Evolutionary conservation across 2,888 invertebrate species (phyloP).

Genomic region (Drosophila melanosoma): DNA sequence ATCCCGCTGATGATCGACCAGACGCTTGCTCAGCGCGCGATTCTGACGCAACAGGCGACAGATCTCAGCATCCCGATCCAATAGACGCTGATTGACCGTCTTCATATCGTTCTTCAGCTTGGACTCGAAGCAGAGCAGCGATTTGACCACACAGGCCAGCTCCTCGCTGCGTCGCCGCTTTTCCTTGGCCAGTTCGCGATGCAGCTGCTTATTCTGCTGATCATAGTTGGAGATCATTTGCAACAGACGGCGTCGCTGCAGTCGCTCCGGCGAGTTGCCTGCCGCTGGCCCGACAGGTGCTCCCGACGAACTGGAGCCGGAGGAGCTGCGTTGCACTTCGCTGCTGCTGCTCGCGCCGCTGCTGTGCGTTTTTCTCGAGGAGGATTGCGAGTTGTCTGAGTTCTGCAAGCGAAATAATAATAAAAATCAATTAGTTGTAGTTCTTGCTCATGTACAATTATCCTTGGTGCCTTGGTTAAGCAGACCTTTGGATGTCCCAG

Average conservation of each 20-base stretch:
- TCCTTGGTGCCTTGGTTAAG: background rate
- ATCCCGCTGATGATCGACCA: conserved; percentile 68
- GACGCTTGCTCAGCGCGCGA: conserved; percentile 78
- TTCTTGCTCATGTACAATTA: background rate
- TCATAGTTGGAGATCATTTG: conserved; percentile 83
- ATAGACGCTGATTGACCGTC: conserved; percentile 82
- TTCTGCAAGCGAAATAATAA: conserved; percentile 55
- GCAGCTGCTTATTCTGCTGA: conserved; percentile 82
- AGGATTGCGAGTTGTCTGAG: conserved; percentile 80
- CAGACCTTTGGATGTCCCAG: conserved; percentile 51
- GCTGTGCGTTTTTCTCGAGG: conserved; percentile 58
- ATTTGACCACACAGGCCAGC: conserved; percentile 84
- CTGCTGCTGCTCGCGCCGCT: conserved; percentile 58
- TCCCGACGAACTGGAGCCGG: conserved; percentile 76
- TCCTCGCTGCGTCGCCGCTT: conserved; percentile 84
- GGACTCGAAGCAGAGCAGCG: conserved; percentile 83
- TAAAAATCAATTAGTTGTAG: background rate
- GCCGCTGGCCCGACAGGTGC: conserved; percentile 41
- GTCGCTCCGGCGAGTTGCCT: conserved; percentile 60
- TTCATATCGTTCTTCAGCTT: conserved; percentile 85
- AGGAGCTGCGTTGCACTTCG: conserved; percentile 77
- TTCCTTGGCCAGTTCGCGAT: conserved; percentile 83
- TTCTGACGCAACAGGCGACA: conserved; percentile 82
- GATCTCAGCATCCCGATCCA: conserved; percentile 83
- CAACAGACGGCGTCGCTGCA: conserved; percentile 80